A percentile compares a stretch with the other conserved stretches of the same genome.
These are phyloP conservation scores for Albula glossodonta DNA, from an alignment of 2,113 vertebrate species.

Conservation along the genomic window DNA sequence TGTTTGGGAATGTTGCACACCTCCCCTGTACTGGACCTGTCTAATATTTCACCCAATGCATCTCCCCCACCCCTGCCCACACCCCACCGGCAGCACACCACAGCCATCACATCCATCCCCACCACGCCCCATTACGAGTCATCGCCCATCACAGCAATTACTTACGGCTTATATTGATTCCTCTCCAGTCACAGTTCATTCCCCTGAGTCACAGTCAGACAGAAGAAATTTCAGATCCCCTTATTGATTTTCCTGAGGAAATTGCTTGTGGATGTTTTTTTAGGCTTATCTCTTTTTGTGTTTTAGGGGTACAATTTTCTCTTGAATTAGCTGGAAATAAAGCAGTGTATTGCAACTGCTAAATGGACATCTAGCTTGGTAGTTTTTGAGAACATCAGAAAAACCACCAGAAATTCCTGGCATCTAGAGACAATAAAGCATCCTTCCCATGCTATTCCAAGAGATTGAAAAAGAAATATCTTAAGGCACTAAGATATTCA, in stretches of 20 bases:
- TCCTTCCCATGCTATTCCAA: background rate
- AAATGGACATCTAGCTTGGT: background rate
- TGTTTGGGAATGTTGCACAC: background rate
- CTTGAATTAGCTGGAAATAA: background rate
- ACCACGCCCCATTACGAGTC: background rate
- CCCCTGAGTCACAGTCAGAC: conserved; percentile 2
- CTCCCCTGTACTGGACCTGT: background rate
- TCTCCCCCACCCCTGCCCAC: background rate
- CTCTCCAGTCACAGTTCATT: conserved; percentile 2
- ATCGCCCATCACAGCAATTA: conserved; percentile 56
- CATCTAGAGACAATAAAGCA: background rate
- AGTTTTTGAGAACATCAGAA: background rate
- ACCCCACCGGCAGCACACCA: conserved; percentile 6
- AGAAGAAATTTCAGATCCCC: background rate
- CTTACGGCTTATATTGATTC: conserved; percentile 61
- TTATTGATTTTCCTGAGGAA: background rate
- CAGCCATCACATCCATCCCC: too few relatives aligned
- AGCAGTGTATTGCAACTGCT: too few relatives aligned
- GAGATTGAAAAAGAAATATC: background rate
- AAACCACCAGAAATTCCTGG: background rate
- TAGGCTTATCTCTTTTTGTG: background rate
- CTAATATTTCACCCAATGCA: background rate
- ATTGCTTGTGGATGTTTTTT: background rate
- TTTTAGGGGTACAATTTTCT: background rate
- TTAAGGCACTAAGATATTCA: background rate